Evolutionary conservation across 37 sponge, comb jelly and placozoan genomes (phyloP).

Genomic region (Ephydatia muelleri): DNA sequence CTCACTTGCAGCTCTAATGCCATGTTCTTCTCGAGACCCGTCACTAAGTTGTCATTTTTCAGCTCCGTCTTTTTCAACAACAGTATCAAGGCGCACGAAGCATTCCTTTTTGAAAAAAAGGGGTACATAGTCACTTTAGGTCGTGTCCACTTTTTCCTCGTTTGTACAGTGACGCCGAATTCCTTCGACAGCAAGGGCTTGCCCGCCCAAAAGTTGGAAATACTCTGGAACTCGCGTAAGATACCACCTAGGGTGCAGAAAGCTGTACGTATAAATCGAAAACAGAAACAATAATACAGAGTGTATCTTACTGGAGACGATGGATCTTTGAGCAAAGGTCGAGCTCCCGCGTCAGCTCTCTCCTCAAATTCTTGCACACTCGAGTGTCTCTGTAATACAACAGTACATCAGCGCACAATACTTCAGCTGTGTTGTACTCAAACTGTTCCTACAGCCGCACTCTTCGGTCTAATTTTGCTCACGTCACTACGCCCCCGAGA

Average conservation of each 20-base stretch:
- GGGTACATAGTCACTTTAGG: constrained; percentile 58
- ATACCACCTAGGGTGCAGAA: constrained; percentile 20
- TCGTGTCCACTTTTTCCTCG: constrained; percentile 58
- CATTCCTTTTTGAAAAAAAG: background rate
- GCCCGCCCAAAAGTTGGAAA: constrained; percentile 74
- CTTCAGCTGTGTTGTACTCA: background rate
- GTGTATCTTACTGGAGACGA: constrained; percentile 9
- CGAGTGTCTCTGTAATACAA: background rate
- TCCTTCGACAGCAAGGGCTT: constrained; percentile 60
- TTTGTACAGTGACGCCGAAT: constrained; percentile 30
- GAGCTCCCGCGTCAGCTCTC: background rate
- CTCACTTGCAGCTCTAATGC: background rate
- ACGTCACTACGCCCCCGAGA: background rate
- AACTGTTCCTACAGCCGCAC: constrained; percentile 40
- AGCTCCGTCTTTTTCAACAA: background rate
- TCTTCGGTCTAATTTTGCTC: constrained; percentile 34
- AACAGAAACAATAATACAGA: background rate
- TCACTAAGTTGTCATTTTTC: background rate
- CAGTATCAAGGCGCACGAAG: background rate
- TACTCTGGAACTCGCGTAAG: constrained; percentile 68
- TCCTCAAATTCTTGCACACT: background rate
- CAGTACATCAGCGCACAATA: too few relatives aligned
- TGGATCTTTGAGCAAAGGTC: constrained; percentile 9
- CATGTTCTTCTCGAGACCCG: background rate
- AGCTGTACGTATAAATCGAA: background rate